These are phyloP conservation scores for Callionymus lyra DNA, from an alignment of 2,113 vertebrate genomes.

Conservation along the genomic window DNA sequence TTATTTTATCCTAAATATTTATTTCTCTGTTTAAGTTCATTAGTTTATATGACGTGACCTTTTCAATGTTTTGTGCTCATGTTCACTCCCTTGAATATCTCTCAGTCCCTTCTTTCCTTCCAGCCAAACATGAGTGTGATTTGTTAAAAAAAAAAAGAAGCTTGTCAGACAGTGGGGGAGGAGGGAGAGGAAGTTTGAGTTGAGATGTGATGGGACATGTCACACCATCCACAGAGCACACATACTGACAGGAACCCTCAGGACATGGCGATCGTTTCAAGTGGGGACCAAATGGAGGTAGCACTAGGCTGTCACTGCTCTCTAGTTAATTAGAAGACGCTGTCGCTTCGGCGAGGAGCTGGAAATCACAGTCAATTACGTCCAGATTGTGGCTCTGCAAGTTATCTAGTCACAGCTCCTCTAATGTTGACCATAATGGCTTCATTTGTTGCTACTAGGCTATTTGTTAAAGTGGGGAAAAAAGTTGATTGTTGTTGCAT, in stretches of 20 bases:
- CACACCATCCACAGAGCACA: conserved; percentile 42
- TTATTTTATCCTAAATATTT: too few species aligned
- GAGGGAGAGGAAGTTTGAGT: conserved; percentile 39
- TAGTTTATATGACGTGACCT: too few species aligned
- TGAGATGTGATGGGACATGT: conserved; percentile 55
- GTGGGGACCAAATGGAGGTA: conserved; percentile 63
- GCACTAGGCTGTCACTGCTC: conserved; percentile 57
- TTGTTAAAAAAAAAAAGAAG: conserved; percentile 52
- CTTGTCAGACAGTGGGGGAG: conserved; percentile 13
- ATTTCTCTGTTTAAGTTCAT: too few species aligned
- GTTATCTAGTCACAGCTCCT: conserved; percentile 44
- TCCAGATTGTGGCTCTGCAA: conserved; percentile 43
- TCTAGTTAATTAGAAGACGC: conserved; percentile 63
- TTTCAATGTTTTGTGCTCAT: too few species aligned
- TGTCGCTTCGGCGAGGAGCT: conserved; percentile 44
- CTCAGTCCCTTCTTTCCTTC: conserved; percentile 34
- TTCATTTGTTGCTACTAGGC: conserved; percentile 26
- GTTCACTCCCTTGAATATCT: too few species aligned
- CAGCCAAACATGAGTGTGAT: conserved; percentile 51
- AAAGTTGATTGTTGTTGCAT: neutral
- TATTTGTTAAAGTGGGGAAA: conserved; percentile 3
- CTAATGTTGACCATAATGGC: conserved; percentile 47
- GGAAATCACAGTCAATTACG: conserved; percentile 57
- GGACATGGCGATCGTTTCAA: conserved; percentile 59
- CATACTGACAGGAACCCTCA: conserved; percentile 59